phyloP scores from a whole-genome alignment of 2,888 invertebrate genomes.

The Villa cingulata region DNA sequence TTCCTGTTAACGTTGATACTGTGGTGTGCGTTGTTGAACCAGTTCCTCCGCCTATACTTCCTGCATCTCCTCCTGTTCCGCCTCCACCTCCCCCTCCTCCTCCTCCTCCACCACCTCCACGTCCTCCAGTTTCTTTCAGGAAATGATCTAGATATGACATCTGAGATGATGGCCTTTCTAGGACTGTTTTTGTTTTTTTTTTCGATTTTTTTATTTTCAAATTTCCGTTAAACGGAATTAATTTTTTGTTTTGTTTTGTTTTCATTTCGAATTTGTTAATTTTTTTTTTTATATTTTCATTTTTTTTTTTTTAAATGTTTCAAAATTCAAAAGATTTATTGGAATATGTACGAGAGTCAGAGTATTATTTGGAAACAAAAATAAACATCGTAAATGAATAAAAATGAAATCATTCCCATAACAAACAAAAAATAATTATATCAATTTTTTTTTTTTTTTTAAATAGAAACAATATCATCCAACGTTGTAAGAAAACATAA shows the following conservation, averaged over 20 bases:
- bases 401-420: not conserved
- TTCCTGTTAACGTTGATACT: conserved; percentile 14
- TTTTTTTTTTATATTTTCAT: not conserved
- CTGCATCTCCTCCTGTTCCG: conserved; percentile 8
- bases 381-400: too few relatives aligned
- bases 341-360: too few relatives aligned
- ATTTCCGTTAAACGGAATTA: too few relatives aligned
- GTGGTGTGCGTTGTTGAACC: conserved; percentile 17
- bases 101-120: conserved; percentile 15
- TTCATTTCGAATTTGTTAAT: not conserved
- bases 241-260: too few relatives aligned
- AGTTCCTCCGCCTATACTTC: conserved; percentile 15
- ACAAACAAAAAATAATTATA: conserved; percentile 1
- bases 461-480: too few relatives aligned
- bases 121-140: conserved; percentile 55
- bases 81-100: conserved; percentile 20
- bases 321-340: too few relatives aligned
- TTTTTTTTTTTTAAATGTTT: too few relatives aligned
- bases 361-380: too few relatives aligned
- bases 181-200: conserved; percentile 41
- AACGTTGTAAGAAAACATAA: too few relatives aligned
- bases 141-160: conserved; percentile 86
- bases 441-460: not conserved
- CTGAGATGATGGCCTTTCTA: conserved; percentile 80
- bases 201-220: conserved; percentile 6